Base-by-base conservation (phyloP, 2,113 vertebrate species). In the Chaetops frenatus region DNA sequence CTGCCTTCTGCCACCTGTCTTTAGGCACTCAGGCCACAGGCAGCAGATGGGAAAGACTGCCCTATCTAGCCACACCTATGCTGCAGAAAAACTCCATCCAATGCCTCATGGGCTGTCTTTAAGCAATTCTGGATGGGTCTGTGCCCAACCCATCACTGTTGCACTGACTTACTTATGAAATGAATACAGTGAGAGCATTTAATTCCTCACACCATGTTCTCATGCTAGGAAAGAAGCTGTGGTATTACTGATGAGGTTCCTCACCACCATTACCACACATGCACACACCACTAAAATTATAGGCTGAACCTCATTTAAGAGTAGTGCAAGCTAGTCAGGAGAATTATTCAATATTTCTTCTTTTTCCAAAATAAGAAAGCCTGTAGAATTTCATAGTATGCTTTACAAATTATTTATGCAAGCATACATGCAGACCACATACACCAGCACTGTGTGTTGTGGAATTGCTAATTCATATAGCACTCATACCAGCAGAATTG, bases 61-160 rank as follows among this genome's bases (percentile, higher is more conserved):
- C 54, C 12, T 23, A 15, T 31, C 8, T 11, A 76, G 35, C 62
- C 35, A 8, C 11, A 42, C 6, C 54, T 45, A 9, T 47, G 50
- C 61, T 80, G 45, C 79, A 80, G 40, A 24, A 53, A 73, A 77
- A 44, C 60, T 72, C 61, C 67, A 71, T 45, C 35, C 56, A 66
- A 1, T 0, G 0, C 60, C 79, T 73, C 35, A 6, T 1, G 5
- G 14, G 57, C 35, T 35, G 22, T 23, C 50, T 78, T 31, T 9
- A 42, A 48, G 71, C 42, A 53, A 25, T 40, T 80, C 60, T 83
- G 40, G 29, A 44, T 48, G 15, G 8, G 22, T 67, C 74, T 66
- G 18, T 88, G 76, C 45, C 61, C 5, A 17, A 84, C 31, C 33
- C n/a, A 44, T 67, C 69, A 38, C 38, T 38, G 38, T 38, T 38